Base-by-base conservation (phyloP, 2,797 vertebrate species). In the Falco naumanni region DNA sequence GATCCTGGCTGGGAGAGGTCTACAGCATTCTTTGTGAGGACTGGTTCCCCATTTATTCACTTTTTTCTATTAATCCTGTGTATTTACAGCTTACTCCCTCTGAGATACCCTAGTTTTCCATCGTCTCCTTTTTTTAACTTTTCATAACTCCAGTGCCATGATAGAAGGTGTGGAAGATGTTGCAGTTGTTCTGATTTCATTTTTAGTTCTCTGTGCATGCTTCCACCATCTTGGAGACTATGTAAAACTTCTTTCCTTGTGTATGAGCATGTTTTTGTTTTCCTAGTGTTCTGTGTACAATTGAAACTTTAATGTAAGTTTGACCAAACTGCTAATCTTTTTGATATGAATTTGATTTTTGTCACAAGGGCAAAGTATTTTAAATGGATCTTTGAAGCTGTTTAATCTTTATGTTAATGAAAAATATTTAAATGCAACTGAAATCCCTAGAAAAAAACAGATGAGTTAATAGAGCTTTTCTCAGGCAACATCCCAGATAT, bases 21-120 rank as follows among this genome's bases (percentile, higher is more conserved):
- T 25, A 5, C 20, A 60, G 43, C 0, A 0, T 26, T 41, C 25
- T 59, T 28, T 19, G 37, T 1, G 4, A 68, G 79, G 26, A 34
- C 43, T 29, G n/a, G 8, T 54, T 81, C 26, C 43, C 9, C 22
- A 1, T 56, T 89, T 28, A 47, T 89, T 86, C 53, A 45, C 14
- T 71, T 21, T 21, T 21, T 5, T 54, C 28, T 70, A 1, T 39
- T 66, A 57, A 63, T 59, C 22, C 17, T 74, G 16, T 33, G 2
- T 59, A 39, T 78, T 81, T 87, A 78, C 39, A 70, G 6, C 39
- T 60, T 33, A 24, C 19, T 75, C 34, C 28, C 6, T 71, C 37
- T 81, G 47, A 74, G 87, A 84, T 54, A 56, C 39, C 3, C 4
- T 51, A 5, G 25, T 33, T 76, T 87, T 22, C 43, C 22, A 43